A percentile compares a stretch with the other conserved stretches of the same genome.
Conservation (phyloP, 1,140 invertebrate species). For the Melitaea cinxia region DNA sequence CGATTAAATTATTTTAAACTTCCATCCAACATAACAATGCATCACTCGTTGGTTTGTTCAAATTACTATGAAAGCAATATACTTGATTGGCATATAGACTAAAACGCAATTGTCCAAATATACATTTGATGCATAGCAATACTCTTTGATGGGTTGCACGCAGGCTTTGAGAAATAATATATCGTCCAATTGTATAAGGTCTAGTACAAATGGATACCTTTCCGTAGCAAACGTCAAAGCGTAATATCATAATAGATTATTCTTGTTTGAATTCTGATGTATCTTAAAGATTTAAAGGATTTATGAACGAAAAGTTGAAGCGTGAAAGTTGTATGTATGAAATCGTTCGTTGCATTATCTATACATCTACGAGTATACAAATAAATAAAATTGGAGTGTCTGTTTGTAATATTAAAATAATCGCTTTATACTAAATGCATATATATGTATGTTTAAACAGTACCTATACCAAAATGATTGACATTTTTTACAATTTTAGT, state of each 20-base stretch:
- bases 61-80: background rate
- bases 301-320: background rate
- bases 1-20: too few species aligned
- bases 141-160: background rate
- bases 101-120: slow-evolving; percentile 1
- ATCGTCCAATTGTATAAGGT: background rate
- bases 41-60: too few species aligned
- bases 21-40: too few species aligned
- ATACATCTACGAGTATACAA: too few species aligned
- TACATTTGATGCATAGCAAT: slow-evolving; percentile 1
- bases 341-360: too few species aligned
- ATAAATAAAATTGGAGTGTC: too few species aligned
- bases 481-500: too few species aligned
- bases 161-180: slow-evolving; percentile 3
- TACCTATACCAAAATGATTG: too few species aligned
- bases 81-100: background rate
- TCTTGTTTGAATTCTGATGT: background rate
- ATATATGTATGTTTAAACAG: too few species aligned
- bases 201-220: slow-evolving; percentile 3
- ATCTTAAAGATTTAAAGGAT: background rate
- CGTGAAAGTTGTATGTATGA: too few species aligned
- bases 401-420: too few species aligned
- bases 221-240: background rate
- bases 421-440: too few species aligned
- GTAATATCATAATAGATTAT: slow-evolving; percentile 7